Percentiles rank a stretch among this genome's conserved stretches.
These are phyloP conservation scores for Silvanus unidentatus DNA, from an alignment of 2,888 invertebrate genomes.

Conservation along the genomic window DNA sequence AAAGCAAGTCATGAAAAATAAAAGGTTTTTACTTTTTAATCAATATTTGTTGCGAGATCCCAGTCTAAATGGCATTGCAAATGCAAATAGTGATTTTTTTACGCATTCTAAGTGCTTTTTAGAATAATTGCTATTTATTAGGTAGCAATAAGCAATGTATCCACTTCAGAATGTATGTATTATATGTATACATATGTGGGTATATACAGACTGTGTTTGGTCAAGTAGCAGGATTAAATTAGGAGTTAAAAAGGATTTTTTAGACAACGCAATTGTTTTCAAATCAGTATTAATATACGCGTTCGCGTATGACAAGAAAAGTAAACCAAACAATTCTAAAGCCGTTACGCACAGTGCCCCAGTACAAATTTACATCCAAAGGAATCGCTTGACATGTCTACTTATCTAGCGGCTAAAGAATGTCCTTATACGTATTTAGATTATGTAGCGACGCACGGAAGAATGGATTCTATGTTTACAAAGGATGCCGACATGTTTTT, in stretches of 20 bases:
- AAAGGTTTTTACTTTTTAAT: slow-evolving; percentile 17
- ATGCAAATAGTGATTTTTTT: too few relatives aligned
- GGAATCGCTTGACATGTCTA: slow-evolving; percentile 46
- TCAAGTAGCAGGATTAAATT: too few relatives aligned
- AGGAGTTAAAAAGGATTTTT: too few relatives aligned
- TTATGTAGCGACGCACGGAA: slow-evolving; percentile 43
- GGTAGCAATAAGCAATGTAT: too few relatives aligned
- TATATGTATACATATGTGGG: too few relatives aligned
- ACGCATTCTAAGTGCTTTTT: too few relatives aligned
- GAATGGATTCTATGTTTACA: slow-evolving; percentile 42
- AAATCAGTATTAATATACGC: too few relatives aligned
- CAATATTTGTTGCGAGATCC: slow-evolving; percentile 2
- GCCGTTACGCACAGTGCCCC: slow-evolving; percentile 40
- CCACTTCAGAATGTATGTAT: too few relatives aligned
- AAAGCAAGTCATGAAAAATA: slow-evolving; percentile 31
- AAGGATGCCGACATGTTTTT: slow-evolving; percentile 44
- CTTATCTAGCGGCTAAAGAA: slow-evolving; percentile 45
- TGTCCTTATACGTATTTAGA: slow-evolving; percentile 46
- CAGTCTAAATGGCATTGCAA: slow-evolving; percentile 3
- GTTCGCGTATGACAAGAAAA: too few relatives aligned
- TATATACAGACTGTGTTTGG: too few relatives aligned
- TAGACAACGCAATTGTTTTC: too few relatives aligned
- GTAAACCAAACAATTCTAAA: slow-evolving; percentile 9
- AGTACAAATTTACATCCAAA: slow-evolving; percentile 47
- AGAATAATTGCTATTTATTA: too few relatives aligned